phyloP scores from a whole-genome alignment of 2,888 invertebrate species.

The Sarcophaga rosellei region DNA sequence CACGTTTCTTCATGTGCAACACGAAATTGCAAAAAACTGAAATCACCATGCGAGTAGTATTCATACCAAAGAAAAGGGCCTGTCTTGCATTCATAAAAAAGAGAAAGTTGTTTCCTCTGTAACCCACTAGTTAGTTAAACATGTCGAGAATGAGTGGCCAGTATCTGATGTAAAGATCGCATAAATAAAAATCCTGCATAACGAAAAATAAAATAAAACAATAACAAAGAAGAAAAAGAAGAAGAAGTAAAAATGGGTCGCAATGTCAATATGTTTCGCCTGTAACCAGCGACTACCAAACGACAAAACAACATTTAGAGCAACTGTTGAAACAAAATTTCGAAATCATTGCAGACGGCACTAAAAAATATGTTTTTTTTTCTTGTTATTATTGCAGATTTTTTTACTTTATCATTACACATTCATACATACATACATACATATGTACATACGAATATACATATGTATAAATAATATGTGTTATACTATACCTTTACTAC shows the following conservation, averaged over 20 bases:
- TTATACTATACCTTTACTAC: background rate
- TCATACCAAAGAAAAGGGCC: constrained; percentile 50
- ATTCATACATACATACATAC: background rate
- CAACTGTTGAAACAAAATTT: constrained; percentile 43
- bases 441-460: too few species aligned
- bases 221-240: background rate
- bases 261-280: constrained; percentile 21
- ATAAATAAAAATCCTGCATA: constrained; percentile 58
- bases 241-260: constrained; percentile 10
- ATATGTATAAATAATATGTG: background rate
- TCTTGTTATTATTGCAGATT: background rate
- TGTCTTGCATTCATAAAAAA: constrained; percentile 58
- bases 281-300: constrained; percentile 10
- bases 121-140: background rate
- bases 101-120: constrained; percentile 57
- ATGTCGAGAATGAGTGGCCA: constrained; percentile 29
- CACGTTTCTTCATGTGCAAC: constrained; percentile 12
- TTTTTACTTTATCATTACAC: background rate
- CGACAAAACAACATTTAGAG: constrained; percentile 53
- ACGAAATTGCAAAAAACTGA: constrained; percentile 14
- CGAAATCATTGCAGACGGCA: constrained; percentile 43
- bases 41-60: background rate
- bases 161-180: constrained; percentile 30
- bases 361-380: constrained; percentile 8
- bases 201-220: constrained; percentile 15